Evolutionary conservation across 2,888 invertebrate genomes (phyloP), one percentile per base, ranked within the genome.

Genomic region (Dysmachus trigonus): DNA sequence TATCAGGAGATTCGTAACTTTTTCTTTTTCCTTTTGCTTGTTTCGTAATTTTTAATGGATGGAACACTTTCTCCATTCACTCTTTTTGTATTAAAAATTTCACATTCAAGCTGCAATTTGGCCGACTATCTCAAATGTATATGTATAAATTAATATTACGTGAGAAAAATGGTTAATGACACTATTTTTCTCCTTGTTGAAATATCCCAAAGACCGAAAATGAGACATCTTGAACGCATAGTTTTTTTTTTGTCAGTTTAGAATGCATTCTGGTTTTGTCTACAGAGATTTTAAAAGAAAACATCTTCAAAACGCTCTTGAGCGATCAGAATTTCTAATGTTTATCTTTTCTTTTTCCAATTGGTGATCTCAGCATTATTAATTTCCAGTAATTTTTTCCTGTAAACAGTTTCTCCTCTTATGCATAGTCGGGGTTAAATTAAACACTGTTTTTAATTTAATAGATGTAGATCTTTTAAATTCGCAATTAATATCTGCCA

Each of bases 41-140:
- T 79, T 79, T 79, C 79, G 79, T 79, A 79, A 79, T 79, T 79
- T 18, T 79, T 79, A 31, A 79, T 51, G 33, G 33, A 35, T 76
- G 76, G 79, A 79, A 51, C 47, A 79, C 79, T 79, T 79, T 79
- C 79, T 79, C 79, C 79, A 79, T 51, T 79, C 79, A 79, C 79
- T 47, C 47, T 79, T 62, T 62, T 62, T 62, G 62, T 62, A 62
- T 62, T 62, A 27, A 51, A 41, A 79, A 51, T 79, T 79, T 79
- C 47, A 79, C 79, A 79, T 79, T 79, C 79, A 79, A 51, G 79
- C 35, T 31, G 31, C 79, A 79, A 51, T 79, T 79, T 79, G 79
- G 79, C 79, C 22, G 27, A 79, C 41, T 31, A 79, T 51, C 18
- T 51, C 22, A 79, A 79, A 79, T 31, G 7, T 79, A 30, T 79